Evolutionary conservation across 1,140 invertebrate species (phyloP).

Genomic region (Drosophila navojoa): DNA sequence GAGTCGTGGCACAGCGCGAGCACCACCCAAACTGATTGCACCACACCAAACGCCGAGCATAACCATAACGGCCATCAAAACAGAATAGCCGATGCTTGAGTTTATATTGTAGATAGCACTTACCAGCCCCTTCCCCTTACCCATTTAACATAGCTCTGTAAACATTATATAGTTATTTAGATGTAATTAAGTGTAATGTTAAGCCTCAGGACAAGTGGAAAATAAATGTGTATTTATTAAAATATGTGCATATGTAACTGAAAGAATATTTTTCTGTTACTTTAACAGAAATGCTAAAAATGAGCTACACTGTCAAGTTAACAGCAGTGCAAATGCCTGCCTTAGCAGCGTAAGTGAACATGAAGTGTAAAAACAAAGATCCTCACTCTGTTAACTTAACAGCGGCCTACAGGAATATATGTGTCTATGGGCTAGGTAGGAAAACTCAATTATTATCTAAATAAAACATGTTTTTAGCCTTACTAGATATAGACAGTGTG

Average conservation of each 20-base stretch:
- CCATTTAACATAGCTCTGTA: slow-evolving; percentile 33
- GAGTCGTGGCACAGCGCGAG: slow-evolving; percentile 61
- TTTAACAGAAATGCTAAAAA: background rate
- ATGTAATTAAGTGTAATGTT: slow-evolving; percentile 6
- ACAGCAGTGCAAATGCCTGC: background rate
- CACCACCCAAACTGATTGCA: slow-evolving; percentile 77
- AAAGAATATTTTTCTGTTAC: background rate
- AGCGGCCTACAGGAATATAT: background rate
- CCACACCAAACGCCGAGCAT: slow-evolving; percentile 82
- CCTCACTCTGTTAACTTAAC: background rate
- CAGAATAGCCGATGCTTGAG: slow-evolving; percentile 48
- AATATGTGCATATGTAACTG: slow-evolving; percentile 19
- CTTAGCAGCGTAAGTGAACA: too few species aligned
- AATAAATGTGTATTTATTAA: slow-evolving; percentile 62
- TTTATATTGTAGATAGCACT: slow-evolving; percentile 30
- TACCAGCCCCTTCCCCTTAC: slow-evolving; percentile 14
- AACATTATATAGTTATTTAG: slow-evolving; percentile 20
- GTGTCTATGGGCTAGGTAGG: background rate
- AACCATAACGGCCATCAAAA: slow-evolving; percentile 80
- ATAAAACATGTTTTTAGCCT: slow-evolving; percentile 1
- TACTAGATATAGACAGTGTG: slow-evolving; percentile 1
- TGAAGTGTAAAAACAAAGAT: too few species aligned
- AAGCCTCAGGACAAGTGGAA: slow-evolving; percentile 26
- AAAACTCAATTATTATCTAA: background rate
- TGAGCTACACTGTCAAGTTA: background rate